Conservation (phyloP, 2,797 vertebrate species). For the Artibeus jamaicensis region DNA sequence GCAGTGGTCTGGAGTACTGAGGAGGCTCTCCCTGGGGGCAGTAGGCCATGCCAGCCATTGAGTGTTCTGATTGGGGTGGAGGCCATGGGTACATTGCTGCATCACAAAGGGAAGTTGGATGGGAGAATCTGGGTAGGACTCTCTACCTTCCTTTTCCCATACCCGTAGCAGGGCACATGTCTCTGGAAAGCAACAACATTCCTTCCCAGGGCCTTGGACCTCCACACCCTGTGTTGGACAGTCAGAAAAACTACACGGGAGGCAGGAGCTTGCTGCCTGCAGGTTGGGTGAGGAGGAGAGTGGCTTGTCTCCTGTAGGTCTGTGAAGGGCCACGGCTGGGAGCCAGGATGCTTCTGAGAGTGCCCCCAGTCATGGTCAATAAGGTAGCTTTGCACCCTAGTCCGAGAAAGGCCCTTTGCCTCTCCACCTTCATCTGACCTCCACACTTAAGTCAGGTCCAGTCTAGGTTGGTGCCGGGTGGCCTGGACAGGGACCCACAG, state of each 20-base stretch:
- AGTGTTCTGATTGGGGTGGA: neutral
- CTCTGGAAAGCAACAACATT: neutral
- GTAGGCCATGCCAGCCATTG: fast-evolving
- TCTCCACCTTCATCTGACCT: neutral
- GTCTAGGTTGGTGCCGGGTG: neutral
- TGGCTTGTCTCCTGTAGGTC: neutral
- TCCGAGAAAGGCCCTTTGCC: no score
- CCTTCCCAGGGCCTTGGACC: neutral
- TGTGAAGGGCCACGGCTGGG: fast-evolving
- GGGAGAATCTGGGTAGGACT: neutral
- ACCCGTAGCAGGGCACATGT: neutral
- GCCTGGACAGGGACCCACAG: neutral
- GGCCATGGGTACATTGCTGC: fast-evolving
- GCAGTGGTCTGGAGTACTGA: neutral
- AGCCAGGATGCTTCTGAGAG: neutral
- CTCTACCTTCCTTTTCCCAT: neutral
- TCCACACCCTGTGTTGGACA: neutral
- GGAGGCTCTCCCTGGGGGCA: no score
- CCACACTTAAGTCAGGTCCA: neutral
- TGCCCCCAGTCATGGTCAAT: fast-evolving
- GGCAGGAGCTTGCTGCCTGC: neutral
- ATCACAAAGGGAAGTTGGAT: neutral
- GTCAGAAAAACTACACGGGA: neutral
- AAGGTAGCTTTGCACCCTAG: neutral
- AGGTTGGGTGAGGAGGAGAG: neutral